Conservation (phyloP, 2,888 invertebrate species). For the Oscheius sp. region DNA sequence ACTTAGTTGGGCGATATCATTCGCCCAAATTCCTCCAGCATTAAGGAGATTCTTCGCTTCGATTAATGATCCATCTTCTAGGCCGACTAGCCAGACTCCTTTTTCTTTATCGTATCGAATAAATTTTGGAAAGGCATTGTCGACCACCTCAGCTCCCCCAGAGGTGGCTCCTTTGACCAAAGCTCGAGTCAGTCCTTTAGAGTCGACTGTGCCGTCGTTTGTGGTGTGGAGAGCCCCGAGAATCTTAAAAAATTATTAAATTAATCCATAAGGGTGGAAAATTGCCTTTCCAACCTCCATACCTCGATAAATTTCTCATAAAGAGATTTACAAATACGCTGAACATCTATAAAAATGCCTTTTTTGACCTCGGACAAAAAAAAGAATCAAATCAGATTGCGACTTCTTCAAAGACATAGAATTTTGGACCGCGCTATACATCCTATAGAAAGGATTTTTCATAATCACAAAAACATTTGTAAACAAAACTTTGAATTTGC, state of each 20-base stretch:
- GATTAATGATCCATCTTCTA: constrained; percentile 57
- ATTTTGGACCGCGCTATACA: no score
- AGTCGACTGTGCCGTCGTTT: constrained; percentile 73
- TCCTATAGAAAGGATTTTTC: no score
- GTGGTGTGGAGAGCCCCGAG: constrained; percentile 72
- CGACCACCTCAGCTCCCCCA: constrained; percentile 70
- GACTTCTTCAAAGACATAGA: no score
- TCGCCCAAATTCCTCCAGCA: constrained; percentile 73
- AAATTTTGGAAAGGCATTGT: constrained; percentile 53
- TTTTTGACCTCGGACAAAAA: no score
- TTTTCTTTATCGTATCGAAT: constrained; percentile 54
- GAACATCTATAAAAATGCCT: no score
- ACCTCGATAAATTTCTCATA: no score
- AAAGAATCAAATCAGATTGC: no score
- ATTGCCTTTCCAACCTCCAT: not conserved
- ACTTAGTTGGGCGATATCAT: constrained; percentile 71
- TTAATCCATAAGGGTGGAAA: not conserved
- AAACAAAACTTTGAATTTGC: no score
- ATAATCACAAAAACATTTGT: no score
- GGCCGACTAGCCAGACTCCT: constrained; percentile 40
- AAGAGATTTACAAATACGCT: no score
- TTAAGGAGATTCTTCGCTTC: constrained; percentile 72
- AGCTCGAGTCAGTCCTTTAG: constrained; percentile 72
- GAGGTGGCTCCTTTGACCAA: constrained; percentile 71
- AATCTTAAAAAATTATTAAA: constrained; percentile 55